Evolutionary conservation across 1,140 invertebrate genomes (phyloP), one percentile per base, ranked within the genome.

Genomic region (Oppia nitens): DNA sequence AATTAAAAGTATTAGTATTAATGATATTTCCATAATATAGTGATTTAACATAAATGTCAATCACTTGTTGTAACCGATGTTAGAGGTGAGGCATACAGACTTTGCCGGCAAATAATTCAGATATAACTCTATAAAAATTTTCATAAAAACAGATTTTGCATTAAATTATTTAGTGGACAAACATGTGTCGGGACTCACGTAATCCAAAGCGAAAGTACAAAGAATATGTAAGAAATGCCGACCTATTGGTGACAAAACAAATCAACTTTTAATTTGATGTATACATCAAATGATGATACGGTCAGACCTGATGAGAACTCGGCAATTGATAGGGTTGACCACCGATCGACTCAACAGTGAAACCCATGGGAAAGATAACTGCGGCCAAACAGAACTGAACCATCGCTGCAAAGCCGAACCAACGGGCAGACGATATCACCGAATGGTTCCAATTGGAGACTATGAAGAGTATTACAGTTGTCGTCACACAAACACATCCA

Each of bases 31-130:
- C n/a, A n/a, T n/a, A n/a, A n/a, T n/a, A n/a, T n/a, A n/a, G n/a
- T n/a, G n/a, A n/a, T n/a, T n/a, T n/a, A n/a, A n/a, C n/a, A n/a
- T n/a, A n/a, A n/a, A n/a, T n/a, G n/a, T n/a, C n/a, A n/a, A n/a
- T n/a, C n/a, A n/a, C n/a, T n/a, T n/a, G n/a, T n/a, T n/a, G n/a
- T n/a, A n/a, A n/a, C n/a, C n/a, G n/a, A n/a, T n/a, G n/a, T 71
- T 83, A 91, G 77, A 92, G 90, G 75, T 94, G 88, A 50, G 90
- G 90, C 61, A 94, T 73, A 73, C 91, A 96, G 12, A 96, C 88
- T 83, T 95, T 95, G n/a, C 89, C 90, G 57, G 89, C 90, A 79
- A 95, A 94, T 21, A 96, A 71, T 74, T 95, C 91, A 11, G 90
- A 94, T 64, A 95, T 85, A 3, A 95, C 91, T 49, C 56, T 57